These are phyloP conservation scores for Callosobruchus maculatus DNA, from an alignment of 2,888 invertebrate genomes.

Conservation along the genomic window DNA sequence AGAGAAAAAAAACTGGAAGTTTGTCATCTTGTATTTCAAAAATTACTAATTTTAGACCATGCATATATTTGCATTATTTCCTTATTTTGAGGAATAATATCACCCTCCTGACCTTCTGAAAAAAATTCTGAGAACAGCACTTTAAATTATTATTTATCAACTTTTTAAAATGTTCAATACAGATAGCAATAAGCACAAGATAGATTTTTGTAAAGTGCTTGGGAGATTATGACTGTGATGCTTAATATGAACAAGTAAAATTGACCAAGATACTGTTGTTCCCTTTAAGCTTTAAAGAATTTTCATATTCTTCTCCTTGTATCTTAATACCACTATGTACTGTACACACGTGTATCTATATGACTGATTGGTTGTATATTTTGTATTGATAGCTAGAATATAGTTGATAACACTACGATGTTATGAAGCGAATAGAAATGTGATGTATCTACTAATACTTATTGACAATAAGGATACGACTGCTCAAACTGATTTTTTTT, in stretches of 20 bases:
- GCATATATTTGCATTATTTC: too few species aligned
- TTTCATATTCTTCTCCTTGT: neutral
- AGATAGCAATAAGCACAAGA: neutral
- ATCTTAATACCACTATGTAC: neutral
- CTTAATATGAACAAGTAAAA: neutral
- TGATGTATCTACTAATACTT: conserved; percentile 8
- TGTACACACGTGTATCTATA: neutral
- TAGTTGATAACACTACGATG: neutral
- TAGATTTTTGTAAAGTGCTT: neutral
- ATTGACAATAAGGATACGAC: conserved; percentile 11
- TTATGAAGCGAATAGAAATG: conserved; percentile 9
- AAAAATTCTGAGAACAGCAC: too few species aligned
- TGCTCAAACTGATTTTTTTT: conserved; percentile 19
- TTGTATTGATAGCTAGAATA: neutral
- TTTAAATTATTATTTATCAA: too few species aligned
- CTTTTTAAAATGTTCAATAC: too few species aligned
- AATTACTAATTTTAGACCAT: too few species aligned
- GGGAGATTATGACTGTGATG: neutral
- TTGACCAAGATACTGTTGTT: neutral
- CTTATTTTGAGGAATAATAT: too few species aligned
- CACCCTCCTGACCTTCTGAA: too few species aligned
- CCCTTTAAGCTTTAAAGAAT: too few species aligned
- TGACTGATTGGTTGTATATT: neutral
- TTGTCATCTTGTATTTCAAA: too few species aligned
- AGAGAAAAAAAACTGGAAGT: too few species aligned